Conservation (phyloP, 2,888 invertebrate species). For the Perithous albicinctus region DNA sequence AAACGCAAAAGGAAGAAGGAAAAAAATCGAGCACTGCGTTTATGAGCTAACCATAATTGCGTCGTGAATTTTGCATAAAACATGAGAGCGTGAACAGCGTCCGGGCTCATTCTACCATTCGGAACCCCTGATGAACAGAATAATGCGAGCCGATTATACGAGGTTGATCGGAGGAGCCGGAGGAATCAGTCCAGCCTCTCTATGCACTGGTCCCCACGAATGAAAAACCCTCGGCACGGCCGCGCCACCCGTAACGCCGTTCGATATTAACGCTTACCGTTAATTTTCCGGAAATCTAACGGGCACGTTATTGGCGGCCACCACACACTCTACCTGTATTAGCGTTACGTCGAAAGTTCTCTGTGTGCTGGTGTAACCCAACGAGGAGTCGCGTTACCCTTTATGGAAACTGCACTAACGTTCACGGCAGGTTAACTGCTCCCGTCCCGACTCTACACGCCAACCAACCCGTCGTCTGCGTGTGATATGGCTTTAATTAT, state of each 20-base stretch:
- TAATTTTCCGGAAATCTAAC: slow-evolving; percentile 58
- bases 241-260: background rate
- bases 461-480: background rate
- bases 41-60: slow-evolving; percentile 63
- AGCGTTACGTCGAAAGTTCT: background rate
- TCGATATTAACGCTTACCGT: slow-evolving; percentile 55
- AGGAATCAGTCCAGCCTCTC: background rate
- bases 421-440: slow-evolving; percentile 28
- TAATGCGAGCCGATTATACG: slow-evolving; percentile 60
- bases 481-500: slow-evolving; percentile 29
- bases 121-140: slow-evolving; percentile 52
- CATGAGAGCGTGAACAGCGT: slow-evolving; percentile 50
- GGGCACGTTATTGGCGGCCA: slow-evolving; percentile 28
- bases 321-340: slow-evolving; percentile 8
- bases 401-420: slow-evolving; percentile 47
- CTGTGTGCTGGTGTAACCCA: background rate
- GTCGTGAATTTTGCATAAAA: slow-evolving; percentile 60
- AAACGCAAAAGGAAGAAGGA: too few relatives aligned
- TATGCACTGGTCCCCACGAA: slow-evolving; percentile 27
- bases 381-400: slow-evolving; percentile 40
- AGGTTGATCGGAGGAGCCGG: slow-evolving; percentile 9
- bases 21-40: slow-evolving; percentile 29
- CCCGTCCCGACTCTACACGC: background rate
- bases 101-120: slow-evolving; percentile 15
- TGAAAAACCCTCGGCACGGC: slow-evolving; percentile 35